Conservation (phyloP, 2,888 invertebrate species). For the Himalopsyche japonica region DNA sequence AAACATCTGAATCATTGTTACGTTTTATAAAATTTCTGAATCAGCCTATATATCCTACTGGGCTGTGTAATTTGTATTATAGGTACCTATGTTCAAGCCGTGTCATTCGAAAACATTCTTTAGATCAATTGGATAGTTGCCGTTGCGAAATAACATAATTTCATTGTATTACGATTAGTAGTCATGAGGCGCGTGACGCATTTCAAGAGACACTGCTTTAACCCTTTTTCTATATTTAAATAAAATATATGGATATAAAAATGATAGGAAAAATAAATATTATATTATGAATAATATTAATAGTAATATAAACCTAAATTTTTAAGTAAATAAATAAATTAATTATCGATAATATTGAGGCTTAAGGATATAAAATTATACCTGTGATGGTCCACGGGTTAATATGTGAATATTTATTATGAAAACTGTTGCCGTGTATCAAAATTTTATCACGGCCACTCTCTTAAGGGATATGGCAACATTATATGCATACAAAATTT, state of each 20-base stretch:
- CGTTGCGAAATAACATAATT: neutral
- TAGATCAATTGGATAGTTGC: neutral
- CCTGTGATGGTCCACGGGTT: neutral
- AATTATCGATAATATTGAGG: neutral
- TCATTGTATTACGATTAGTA: neutral
- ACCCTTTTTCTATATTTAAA: constrained; percentile 1
- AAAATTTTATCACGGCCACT: neutral
- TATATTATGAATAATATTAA: neutral
- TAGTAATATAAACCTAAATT: neutral
- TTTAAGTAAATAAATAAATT: neutral
- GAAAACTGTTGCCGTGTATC: neutral
- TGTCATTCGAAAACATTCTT: neutral
- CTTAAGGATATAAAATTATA: neutral
- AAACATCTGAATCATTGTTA: neutral
- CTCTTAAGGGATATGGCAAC: neutral
- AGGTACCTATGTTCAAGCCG: neutral
- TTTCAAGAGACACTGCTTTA: neutral
- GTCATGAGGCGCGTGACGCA: neutral
- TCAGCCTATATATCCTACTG: neutral
- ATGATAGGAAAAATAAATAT: neutral
- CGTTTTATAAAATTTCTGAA: neutral
- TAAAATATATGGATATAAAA: neutral
- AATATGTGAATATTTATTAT: neutral
- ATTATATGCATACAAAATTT: neutral
- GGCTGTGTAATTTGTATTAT: neutral